These are phyloP conservation scores for Eupithecia dodoneata DNA, from an alignment of 2,888 invertebrate genomes.

Conservation along the genomic window DNA sequence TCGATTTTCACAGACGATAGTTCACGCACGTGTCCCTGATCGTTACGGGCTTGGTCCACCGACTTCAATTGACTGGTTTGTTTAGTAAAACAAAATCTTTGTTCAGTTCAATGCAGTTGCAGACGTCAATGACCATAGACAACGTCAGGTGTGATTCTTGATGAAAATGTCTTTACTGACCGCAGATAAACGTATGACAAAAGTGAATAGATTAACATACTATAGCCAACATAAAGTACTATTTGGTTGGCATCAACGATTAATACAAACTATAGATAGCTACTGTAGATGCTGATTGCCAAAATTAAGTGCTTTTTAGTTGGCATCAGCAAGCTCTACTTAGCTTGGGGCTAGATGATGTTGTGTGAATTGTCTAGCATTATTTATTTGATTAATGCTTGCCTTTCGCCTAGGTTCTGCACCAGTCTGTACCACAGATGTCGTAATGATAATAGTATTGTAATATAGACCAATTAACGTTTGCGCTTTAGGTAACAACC, in stretches of 20 bases:
- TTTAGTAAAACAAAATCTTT: conserved; percentile 49
- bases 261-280: too few species aligned
- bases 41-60: conserved; percentile 65
- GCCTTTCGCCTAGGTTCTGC: too few species aligned
- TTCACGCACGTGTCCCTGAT: conserved; percentile 77
- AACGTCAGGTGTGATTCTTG: not conserved
- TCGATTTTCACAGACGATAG: conserved; percentile 82
- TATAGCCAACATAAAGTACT: not conserved
- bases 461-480: too few species aligned
- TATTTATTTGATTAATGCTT: too few species aligned
- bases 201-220: not conserved
- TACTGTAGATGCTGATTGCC: too few species aligned
- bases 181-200: not conserved
- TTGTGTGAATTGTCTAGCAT: too few species aligned
- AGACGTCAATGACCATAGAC: not conserved
- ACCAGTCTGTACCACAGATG: too few species aligned
- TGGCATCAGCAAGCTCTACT: not conserved
- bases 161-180: not conserved
- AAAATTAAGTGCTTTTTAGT: not conserved
- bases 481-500: too few species aligned
- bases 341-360: too few species aligned
- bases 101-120: conserved; percentile 15
- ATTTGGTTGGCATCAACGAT: not conserved
- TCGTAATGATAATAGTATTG: too few species aligned
- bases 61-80: conserved; percentile 61